Conservation (phyloP, 2,113 vertebrate species). For the Pterophyllum scalare region DNA sequence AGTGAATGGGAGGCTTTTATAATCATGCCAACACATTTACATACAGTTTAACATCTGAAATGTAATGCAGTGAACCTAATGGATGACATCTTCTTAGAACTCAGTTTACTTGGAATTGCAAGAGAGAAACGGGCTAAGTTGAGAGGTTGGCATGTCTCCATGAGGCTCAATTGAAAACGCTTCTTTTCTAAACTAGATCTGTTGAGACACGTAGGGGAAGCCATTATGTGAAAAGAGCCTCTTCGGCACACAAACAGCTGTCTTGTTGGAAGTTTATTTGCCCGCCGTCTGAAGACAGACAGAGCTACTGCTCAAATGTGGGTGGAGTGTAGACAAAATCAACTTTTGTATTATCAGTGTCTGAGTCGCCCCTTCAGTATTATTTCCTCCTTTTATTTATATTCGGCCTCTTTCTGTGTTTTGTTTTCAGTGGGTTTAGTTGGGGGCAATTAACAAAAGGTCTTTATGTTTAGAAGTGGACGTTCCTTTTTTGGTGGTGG, state of each 20-base stretch:
- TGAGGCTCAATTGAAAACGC: constrained; percentile 46
- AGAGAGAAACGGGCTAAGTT: neutral
- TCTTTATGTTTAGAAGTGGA: no score
- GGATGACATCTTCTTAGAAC: neutral
- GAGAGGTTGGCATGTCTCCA: constrained; percentile 40
- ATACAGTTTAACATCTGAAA: neutral
- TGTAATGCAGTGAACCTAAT: neutral
- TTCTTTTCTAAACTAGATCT: constrained; percentile 58
- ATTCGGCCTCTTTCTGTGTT: neutral
- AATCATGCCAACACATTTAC: neutral
- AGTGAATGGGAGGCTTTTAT: constrained; percentile 15
- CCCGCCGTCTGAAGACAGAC: constrained; percentile 30
- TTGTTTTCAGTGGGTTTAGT: constrained; percentile 3
- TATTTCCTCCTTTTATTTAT: constrained; percentile 2
- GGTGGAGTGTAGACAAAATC: constrained; percentile 49
- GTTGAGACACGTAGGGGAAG: constrained; percentile 75
- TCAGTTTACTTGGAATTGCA: neutral
- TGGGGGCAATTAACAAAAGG: constrained; percentile 11
- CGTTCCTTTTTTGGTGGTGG: no score
- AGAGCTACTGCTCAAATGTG: constrained; percentile 32
- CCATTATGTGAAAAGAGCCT: constrained; percentile 50
- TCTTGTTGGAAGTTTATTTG: constrained; percentile 46
- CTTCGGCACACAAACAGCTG: constrained; percentile 59
- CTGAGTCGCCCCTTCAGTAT: neutral
- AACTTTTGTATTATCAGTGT: constrained; percentile 21